phyloP scores from a whole-genome alignment of 2,113 vertebrate genomes.

The Mustela lutreola region DNA sequence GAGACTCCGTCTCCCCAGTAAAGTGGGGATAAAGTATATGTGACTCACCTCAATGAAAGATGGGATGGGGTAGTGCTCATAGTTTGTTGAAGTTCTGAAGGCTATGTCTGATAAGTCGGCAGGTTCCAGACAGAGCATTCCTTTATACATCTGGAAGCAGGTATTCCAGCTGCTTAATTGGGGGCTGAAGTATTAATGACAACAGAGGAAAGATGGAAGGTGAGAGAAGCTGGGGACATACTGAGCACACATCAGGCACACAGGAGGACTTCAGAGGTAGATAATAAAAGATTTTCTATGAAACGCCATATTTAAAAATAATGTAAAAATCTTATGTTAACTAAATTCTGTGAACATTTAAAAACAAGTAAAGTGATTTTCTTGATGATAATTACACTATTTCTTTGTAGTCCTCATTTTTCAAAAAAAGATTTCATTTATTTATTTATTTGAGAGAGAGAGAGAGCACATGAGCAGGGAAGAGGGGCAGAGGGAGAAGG shows the following conservation, averaged over 20 bases:
- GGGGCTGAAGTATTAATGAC: background rate
- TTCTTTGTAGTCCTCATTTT: background rate
- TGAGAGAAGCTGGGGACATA: background rate
- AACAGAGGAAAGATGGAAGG: background rate
- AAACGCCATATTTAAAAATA: background rate
- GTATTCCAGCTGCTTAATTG: background rate
- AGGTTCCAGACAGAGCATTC: background rate
- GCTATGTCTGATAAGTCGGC: background rate
- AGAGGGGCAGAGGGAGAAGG: background rate
- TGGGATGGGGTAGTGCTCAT: background rate
- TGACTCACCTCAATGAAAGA: background rate
- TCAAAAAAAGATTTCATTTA: background rate
- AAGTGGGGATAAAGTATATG: slow-evolving; percentile 12
- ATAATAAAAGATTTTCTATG: background rate
- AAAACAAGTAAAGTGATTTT: background rate
- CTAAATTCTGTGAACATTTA: background rate
- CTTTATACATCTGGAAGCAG: background rate
- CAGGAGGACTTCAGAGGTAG: background rate
- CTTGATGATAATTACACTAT: background rate
- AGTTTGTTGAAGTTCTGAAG: background rate
- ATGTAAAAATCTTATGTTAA: background rate
- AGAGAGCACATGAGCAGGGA: background rate
- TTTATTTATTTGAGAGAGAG: background rate
- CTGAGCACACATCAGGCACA: background rate
- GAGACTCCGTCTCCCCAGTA: background rate